Evolutionary conservation across 2,113 vertebrate genomes (phyloP).

Genomic region (Anoura caudifer): DNA sequence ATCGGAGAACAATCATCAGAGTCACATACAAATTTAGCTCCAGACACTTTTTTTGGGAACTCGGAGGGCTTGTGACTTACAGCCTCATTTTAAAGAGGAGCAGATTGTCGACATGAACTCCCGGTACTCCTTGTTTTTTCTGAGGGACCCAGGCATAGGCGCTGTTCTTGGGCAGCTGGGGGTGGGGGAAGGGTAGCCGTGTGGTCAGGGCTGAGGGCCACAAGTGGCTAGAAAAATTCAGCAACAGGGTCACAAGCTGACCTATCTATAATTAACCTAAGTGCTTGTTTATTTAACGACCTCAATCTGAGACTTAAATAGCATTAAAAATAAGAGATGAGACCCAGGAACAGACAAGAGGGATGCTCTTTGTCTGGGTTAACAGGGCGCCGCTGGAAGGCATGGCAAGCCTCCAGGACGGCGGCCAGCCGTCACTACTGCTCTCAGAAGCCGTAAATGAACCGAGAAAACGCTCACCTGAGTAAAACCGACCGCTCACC

Average conservation of each 20-base stretch:
- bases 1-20: slow-evolving; percentile 54
- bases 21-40: slow-evolving; percentile 50
- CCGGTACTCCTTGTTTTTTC: slow-evolving; percentile 8
- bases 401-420: not conserved
- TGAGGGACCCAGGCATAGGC: not conserved
- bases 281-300: slow-evolving; percentile 29
- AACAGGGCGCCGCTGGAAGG: not conserved
- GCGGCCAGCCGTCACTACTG: not conserved
- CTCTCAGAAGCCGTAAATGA: not conserved
- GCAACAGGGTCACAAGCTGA: not conserved
- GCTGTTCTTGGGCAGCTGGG: not conserved
- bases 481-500: accelerated
- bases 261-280: slow-evolving; percentile 22
- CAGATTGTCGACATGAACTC: slow-evolving; percentile 40
- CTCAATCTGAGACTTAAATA: slow-evolving; percentile 25
- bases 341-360: not conserved
- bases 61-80: slow-evolving; percentile 48
- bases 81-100: slow-evolving; percentile 56
- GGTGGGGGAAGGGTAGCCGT: no score
- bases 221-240: not conserved
- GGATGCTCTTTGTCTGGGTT: not conserved
- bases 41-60: slow-evolving; percentile 63
- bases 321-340: not conserved
- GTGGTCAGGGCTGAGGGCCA: slow-evolving; percentile 11
- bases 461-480: not conserved